phyloP scores from a whole-genome alignment of 2,797 vertebrate species.

The Oceanodroma leucorhoa region DNA sequence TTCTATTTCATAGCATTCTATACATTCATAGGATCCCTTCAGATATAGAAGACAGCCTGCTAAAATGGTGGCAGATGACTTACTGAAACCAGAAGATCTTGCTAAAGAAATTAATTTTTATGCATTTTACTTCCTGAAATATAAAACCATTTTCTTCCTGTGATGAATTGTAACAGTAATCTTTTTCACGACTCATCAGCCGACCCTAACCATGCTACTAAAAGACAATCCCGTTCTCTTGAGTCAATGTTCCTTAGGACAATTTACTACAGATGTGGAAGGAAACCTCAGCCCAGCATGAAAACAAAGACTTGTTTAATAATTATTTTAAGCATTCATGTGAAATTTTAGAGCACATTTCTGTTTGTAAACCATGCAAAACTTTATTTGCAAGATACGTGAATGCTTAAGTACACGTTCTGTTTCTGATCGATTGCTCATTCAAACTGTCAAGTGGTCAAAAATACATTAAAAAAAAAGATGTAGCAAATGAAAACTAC shows the following conservation, averaged over 20 bases:
- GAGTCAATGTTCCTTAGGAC: constrained; percentile 15
- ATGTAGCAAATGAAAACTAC: background rate
- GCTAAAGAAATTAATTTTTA: background rate
- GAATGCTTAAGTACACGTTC: background rate
- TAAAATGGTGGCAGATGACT: background rate
- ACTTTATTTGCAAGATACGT: background rate
- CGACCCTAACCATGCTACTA: background rate
- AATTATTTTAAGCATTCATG: constrained; percentile 36
- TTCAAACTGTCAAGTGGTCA: background rate
- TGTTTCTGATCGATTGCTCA: background rate
- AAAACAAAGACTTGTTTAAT: constrained; percentile 50
- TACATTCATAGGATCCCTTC: background rate
- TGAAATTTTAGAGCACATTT: constrained; percentile 2
- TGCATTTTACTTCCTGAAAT: background rate
- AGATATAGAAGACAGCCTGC: background rate
- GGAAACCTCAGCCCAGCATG: constrained; percentile 52
- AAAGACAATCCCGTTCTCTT: constrained; percentile 18
- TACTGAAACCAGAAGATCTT: background rate
- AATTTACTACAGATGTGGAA: constrained; percentile 58
- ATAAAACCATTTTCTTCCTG: background rate
- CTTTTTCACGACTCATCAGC: background rate
- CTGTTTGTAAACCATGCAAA: background rate
- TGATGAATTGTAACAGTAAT: constrained; percentile 1
- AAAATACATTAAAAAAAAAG: background rate
- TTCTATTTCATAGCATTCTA: background rate